phyloP scores from a whole-genome alignment of 2,888 invertebrate species.

The Ectobius pallidus region DNA sequence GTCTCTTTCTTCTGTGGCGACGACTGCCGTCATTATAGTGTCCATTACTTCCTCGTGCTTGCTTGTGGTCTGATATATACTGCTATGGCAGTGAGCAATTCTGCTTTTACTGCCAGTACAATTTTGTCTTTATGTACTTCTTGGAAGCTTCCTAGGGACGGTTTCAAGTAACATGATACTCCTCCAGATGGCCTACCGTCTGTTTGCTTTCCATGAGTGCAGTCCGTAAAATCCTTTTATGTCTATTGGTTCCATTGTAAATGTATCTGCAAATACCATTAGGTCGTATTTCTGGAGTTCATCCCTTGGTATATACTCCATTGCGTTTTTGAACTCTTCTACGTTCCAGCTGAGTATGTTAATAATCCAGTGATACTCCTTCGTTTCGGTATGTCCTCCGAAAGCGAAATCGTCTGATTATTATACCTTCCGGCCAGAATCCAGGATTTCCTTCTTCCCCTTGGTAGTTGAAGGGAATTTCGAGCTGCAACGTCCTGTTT shows the following conservation, averaged over 20 bases:
- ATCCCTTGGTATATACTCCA: too few relatives aligned
- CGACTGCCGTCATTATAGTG: not conserved
- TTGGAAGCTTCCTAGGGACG: not conserved
- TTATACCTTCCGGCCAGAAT: not conserved
- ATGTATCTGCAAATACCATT: not conserved
- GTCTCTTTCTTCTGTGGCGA: not conserved
- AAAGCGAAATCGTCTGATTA: not conserved
- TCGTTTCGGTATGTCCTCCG: not conserved
- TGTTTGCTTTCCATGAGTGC: not conserved
- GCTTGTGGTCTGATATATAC: not conserved
- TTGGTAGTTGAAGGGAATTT: not conserved
- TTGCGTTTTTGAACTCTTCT: not conserved
- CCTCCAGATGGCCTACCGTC: not conserved
- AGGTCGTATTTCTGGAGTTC: not conserved
- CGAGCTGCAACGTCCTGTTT: not conserved
- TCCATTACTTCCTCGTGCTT: not conserved
- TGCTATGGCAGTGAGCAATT: not conserved
- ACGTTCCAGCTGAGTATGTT: not conserved
- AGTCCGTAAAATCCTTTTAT: conserved; percentile 1
- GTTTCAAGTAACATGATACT: not conserved
- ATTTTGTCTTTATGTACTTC: not conserved
- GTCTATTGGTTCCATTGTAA: not conserved
- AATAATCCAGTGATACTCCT: not conserved
- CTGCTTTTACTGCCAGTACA: not conserved
- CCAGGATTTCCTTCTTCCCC: not conserved